Evolutionary conservation across 2,797 vertebrate genomes (phyloP), one percentile per base, ranked within the genome.

Genomic region (Tinamus major): DNA sequence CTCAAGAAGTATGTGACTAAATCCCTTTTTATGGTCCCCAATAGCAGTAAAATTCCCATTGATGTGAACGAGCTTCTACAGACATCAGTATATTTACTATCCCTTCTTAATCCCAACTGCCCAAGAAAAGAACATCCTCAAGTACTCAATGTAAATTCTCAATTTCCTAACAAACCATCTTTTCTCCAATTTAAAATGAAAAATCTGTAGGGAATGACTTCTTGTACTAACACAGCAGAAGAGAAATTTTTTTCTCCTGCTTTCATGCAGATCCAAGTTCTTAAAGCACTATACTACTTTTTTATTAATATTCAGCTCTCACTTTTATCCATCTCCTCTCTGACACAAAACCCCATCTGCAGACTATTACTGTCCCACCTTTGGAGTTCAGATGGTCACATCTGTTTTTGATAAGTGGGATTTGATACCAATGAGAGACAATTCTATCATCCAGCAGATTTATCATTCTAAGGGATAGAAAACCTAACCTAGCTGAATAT

Each of bases 201-300:
- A 86, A 84, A 64, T 56, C 70, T 85, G 15, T 68, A 79, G 93
- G 20, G 31, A 84, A 86, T 49, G 41, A 79, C 79, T 93, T 91
- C 84, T 86, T 92, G 79, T 92, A 90, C 29, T 12, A 79, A 10
- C 19, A 84, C 0, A 0, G 26, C 56, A 61, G 31, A 87, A 88
- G 29, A 79, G 31, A 88, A 72, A 0, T 0, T 8, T 87, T 35
- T 89, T 85, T 44, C 26, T 33, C 31, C 0, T 1, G 9, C 92
- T 94, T 95, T 95, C 61, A 90, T 86, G 77, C 20, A 84, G 64
- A 84, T 93, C 85, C 89, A 95, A 74, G 48, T 86, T 88, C 77
- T 86, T 64, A 82, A 91, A 79, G 9, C 5, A 77, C 31, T 74
- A 29, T 0, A 0, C 8, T 44, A 49, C 3, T 17, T 78, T 65